Percentiles rank a stretch among this genome's conserved stretches.
Conservation (phyloP, 2,113 vertebrate genomes). For the Galbula dea region DNA sequence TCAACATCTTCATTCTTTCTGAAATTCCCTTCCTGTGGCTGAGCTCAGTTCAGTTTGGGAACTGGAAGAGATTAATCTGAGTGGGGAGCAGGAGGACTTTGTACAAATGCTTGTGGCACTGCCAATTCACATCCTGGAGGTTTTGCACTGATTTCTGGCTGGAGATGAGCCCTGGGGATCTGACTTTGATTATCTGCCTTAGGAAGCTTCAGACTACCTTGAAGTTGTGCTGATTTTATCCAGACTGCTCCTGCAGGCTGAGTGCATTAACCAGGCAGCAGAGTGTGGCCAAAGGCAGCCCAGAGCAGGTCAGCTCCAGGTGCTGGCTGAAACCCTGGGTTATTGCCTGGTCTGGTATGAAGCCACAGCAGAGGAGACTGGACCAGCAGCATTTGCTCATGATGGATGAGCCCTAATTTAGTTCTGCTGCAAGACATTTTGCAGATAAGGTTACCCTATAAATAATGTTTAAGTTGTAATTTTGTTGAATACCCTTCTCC, state of each 20-base stretch:
- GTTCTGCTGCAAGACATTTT: neutral
- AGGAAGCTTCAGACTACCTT: neutral
- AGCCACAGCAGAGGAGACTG: neutral
- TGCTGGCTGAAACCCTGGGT: neutral
- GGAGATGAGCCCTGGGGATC: neutral
- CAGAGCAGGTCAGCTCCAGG: neutral
- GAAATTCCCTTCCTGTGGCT: neutral
- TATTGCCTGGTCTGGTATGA: neutral
- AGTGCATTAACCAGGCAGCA: neutral
- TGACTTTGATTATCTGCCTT: neutral
- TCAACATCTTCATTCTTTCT: neutral
- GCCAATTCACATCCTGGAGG: neutral
- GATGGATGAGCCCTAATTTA: conserved; percentile 11
- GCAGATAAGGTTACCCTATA: neutral
- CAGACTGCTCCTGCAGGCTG: neutral
- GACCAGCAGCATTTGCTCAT: neutral
- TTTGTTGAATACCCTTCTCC: neutral
- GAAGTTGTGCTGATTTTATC: neutral
- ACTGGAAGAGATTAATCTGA: neutral
- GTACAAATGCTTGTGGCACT: neutral
- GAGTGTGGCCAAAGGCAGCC: neutral
- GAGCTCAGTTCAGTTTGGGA: neutral
- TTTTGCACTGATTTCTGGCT: neutral
- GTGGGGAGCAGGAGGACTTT: neutral
- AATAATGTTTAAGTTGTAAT: neutral